Conservation (phyloP, 2,113 vertebrate species). For the Sula dactylatra region DNA sequence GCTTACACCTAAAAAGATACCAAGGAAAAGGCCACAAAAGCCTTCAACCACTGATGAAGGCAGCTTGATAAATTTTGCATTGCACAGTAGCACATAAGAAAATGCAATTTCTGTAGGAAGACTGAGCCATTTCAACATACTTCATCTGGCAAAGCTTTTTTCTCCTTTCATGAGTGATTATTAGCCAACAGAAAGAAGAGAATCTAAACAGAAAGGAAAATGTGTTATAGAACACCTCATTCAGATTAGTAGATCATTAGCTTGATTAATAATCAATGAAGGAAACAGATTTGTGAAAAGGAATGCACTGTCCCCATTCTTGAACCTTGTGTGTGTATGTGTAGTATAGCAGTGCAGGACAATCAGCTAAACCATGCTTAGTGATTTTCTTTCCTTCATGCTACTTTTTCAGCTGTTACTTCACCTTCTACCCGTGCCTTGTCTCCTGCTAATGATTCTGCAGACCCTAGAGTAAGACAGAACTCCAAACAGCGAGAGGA, state of each 20-base stretch:
- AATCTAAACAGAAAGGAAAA: neutral
- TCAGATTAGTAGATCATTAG: neutral
- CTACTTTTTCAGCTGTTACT: slow-evolving; percentile 49
- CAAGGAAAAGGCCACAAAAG: neutral
- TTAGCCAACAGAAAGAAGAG: neutral
- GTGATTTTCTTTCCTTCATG: neutral
- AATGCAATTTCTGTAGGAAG: neutral
- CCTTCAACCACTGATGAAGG: neutral
- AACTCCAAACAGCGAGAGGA: slow-evolving; percentile 75
- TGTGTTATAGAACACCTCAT: neutral
- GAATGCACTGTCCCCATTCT: neutral
- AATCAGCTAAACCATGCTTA: neutral
- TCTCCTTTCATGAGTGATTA: neutral
- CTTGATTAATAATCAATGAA: neutral
- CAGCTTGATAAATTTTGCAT: neutral
- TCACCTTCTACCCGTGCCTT: slow-evolving; percentile 57
- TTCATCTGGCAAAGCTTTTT: neutral
- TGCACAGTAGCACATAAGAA: neutral
- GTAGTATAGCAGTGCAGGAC: neutral
- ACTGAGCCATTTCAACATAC: neutral
- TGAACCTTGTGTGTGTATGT: too few species aligned
- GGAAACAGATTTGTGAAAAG: neutral
- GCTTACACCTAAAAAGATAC: neutral
- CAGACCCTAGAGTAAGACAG: slow-evolving; percentile 45
- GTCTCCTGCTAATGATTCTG: slow-evolving; percentile 52